A percentile compares a stretch with the other conserved stretches of the same genome.
Conservation (phyloP, 1,140 invertebrate genomes). For the Aphelenchoides avenae region DNA sequence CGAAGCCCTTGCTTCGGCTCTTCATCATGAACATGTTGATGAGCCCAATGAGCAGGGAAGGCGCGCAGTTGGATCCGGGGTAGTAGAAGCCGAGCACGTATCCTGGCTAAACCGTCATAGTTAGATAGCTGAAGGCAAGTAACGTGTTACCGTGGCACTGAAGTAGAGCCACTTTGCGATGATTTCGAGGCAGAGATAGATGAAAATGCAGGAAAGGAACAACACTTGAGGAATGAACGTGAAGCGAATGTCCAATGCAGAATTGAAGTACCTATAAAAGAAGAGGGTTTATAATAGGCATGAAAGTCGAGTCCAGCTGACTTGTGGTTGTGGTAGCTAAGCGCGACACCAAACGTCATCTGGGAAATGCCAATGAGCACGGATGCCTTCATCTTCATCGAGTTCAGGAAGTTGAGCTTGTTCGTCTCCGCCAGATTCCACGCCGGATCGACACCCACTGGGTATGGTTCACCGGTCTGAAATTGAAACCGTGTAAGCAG, state of each 20-base stretch:
- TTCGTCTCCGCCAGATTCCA: constrained; percentile 73
- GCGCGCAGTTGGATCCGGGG: constrained; percentile 63
- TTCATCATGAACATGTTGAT: constrained; percentile 66
- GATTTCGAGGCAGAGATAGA: constrained; percentile 83
- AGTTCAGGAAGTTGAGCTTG: constrained; percentile 94
- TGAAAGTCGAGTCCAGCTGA: constrained; percentile 20
- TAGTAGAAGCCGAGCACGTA: constrained; percentile 51
- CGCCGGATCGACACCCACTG: constrained; percentile 57
- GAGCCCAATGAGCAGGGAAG: constrained; percentile 67
- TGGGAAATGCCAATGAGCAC: constrained; percentile 91
- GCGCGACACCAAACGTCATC: constrained; percentile 90
- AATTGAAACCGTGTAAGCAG: constrained; percentile 6
- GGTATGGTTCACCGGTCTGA: constrained; percentile 43
- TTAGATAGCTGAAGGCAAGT: no score
- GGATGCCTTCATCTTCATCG: constrained; percentile 97
- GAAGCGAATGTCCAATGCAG: constrained; percentile 70
- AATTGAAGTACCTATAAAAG: constrained; percentile 53
- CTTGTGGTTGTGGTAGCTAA: constrained; percentile 82
- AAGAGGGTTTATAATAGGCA: not conserved
- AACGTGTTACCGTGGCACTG: constrained; percentile 21
- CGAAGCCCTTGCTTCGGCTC: constrained; percentile 42
- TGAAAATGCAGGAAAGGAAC: constrained; percentile 82
- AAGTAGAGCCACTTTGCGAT: constrained; percentile 79
- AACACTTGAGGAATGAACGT: constrained; percentile 90
- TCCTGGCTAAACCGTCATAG: constrained; percentile 29